These are phyloP conservation scores for Ophthalmolycus amberensis DNA, from an alignment of 2,113 vertebrate genomes.

Conservation along the genomic window DNA sequence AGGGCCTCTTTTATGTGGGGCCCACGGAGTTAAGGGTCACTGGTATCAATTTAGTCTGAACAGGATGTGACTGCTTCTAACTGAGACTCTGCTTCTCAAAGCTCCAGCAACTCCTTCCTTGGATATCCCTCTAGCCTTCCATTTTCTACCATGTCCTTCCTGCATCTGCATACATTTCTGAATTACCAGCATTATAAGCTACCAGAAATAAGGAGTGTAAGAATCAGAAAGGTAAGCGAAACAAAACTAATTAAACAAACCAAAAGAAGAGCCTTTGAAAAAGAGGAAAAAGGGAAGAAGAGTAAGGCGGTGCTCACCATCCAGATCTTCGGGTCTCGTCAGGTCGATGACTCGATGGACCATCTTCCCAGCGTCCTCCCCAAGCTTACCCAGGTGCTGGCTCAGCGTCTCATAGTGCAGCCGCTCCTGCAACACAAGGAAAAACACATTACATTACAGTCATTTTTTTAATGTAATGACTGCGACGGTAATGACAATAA, in stretches of 20 bases:
- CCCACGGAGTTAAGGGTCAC: slow-evolving; percentile 32
- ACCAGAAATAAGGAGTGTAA: background rate
- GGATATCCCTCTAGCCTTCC: background rate
- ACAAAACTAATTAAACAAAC: background rate
- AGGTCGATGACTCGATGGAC: slow-evolving; percentile 96
- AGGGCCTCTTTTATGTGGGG: slow-evolving; percentile 23
- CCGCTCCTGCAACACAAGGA: slow-evolving; percentile 85
- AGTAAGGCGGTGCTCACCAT: slow-evolving; percentile 83
- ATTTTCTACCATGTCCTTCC: background rate
- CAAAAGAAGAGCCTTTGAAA: background rate
- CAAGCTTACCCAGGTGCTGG: slow-evolving; percentile 91
- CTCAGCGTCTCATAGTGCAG: slow-evolving; percentile 93
- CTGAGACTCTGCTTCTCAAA: background rate
- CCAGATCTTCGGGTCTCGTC: slow-evolving; percentile 93
- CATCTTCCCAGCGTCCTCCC: slow-evolving; percentile 91
- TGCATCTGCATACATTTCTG: background rate
- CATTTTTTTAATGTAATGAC: background rate
- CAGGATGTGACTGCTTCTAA: slow-evolving; percentile 46
- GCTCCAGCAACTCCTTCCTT: background rate
- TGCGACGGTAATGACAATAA: slow-evolving; percentile 36
- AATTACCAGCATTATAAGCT: background rate
- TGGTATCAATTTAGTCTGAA: slow-evolving; percentile 47
- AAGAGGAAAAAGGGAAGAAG: background rate
- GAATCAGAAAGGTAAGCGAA: background rate
- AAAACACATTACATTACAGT: background rate